These are phyloP conservation scores for Tiliqua scincoides DNA, from an alignment of 2,113 vertebrate genomes.

Conservation along the genomic window DNA sequence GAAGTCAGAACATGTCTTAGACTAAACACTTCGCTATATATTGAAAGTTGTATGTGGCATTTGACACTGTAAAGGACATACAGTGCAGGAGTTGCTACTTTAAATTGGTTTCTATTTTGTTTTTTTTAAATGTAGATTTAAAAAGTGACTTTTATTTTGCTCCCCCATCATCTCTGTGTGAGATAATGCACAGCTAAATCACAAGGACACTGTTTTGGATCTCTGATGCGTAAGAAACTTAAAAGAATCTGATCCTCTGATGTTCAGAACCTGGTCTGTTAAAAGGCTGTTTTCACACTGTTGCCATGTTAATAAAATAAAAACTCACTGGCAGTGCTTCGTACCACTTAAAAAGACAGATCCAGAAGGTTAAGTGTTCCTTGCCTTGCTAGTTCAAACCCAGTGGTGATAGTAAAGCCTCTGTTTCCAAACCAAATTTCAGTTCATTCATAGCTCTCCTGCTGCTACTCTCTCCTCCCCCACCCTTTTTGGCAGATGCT, in stretches of 20 bases:
- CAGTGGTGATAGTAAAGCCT: conserved; percentile 25
- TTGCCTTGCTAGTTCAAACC: conserved; percentile 19
- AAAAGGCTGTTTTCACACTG: conserved; percentile 28
- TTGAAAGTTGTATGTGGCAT: not conserved
- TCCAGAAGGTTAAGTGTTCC: not conserved
- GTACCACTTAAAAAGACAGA: conserved; percentile 18
- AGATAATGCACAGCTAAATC: not conserved
- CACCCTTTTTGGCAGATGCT: conserved; percentile 63
- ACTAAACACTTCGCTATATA: not conserved
- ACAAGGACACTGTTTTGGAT: not conserved
- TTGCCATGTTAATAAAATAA: conserved; percentile 18
- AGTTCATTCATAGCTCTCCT: conserved; percentile 8
- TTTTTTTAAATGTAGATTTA: not conserved
- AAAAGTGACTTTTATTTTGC: not conserved
- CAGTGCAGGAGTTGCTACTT: not conserved
- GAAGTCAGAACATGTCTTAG: not conserved
- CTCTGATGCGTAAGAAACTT: not conserved
- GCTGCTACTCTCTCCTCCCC: not conserved
- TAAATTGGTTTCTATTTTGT: accelerated
- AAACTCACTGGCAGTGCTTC: not conserved
- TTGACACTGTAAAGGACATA: not conserved
- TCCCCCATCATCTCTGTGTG: not conserved
- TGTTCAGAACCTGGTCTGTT: conserved; percentile 1
- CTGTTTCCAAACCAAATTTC: conserved; percentile 22
- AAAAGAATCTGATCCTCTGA: not conserved